Conservation (phyloP, 2,113 vertebrate genomes). For the Alligator mississippiensis region DNA sequence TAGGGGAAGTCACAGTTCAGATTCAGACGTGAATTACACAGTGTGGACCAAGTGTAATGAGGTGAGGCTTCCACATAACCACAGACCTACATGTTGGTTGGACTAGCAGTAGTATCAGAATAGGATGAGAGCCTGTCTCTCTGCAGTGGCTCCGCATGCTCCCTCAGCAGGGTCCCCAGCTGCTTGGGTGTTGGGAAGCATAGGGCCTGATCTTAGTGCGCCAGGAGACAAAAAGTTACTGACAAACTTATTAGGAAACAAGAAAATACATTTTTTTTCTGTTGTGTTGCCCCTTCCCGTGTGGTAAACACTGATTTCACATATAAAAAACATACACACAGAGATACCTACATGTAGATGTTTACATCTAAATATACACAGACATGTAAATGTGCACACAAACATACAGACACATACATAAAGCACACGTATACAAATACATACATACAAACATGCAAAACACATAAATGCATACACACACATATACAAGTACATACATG, state of each 20-base stretch:
- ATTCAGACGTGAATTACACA: neutral
- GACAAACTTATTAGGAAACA: neutral
- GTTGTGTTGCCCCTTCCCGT: neutral
- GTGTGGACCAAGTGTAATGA: neutral
- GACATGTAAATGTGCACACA: rapidly evolving
- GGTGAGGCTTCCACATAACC: neutral
- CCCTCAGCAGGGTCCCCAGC: neutral
- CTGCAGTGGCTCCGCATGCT: neutral
- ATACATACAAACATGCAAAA: too few relatives aligned
- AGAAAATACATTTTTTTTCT: neutral
- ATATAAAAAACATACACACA: neutral
- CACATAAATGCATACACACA: neutral
- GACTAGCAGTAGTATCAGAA: neutral
- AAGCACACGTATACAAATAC: neutral
- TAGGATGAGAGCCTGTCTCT: neutral
- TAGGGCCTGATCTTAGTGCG: neutral
- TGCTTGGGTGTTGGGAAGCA: neutral
- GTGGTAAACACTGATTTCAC: neutral
- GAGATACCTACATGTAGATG: neutral
- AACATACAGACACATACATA: neutral
- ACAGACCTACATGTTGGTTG: neutral
- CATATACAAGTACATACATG: neutral
- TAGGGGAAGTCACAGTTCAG: neutral
- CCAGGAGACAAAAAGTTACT: neutral
- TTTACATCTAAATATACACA: neutral